A percentile compares a stretch with the other conserved stretches of the same genome.
phyloP scores from a whole-genome alignment of 2,797 vertebrate species.

The Acanthurus lineatus region DNA sequence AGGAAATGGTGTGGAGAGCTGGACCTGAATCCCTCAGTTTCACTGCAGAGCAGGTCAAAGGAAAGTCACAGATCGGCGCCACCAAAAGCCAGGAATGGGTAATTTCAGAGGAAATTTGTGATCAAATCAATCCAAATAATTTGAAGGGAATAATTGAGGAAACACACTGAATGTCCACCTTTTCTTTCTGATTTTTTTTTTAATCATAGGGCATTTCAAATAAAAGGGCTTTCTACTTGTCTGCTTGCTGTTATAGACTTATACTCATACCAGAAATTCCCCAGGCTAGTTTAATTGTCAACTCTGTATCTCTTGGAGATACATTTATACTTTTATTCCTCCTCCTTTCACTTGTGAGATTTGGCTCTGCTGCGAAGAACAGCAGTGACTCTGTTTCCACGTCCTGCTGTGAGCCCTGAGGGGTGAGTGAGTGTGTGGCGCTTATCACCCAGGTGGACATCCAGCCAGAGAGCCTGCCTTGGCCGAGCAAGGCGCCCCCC shows the following conservation, averaged over 20 bases:
- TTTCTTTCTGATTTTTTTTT: background rate
- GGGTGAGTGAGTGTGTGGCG: conserved; percentile 53
- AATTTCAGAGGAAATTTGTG: background rate
- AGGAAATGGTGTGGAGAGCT: background rate
- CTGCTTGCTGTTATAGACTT: background rate
- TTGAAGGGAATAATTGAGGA: too few relatives aligned
- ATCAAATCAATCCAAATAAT: background rate
- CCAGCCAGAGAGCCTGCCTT: conserved; percentile 49
- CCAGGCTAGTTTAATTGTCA: conserved; percentile 6
- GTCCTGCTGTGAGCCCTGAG: conserved; percentile 63
- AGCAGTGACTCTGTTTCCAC: conserved; percentile 50
- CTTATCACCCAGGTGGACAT: conserved; percentile 69
- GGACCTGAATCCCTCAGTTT: background rate
- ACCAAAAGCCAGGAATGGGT: background rate
- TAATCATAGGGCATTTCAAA: background rate
- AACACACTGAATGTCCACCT: background rate
- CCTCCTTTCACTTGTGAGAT: conserved; percentile 17
- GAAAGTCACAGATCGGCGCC: background rate
- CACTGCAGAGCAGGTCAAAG: background rate
- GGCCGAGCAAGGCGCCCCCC: conserved; percentile 42
- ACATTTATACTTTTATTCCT: conserved; percentile 18
- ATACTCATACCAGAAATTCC: background rate
- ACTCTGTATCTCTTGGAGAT: conserved; percentile 9
- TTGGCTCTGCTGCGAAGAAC: conserved; percentile 36
- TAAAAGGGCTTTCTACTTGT: background rate